A percentile compares a stretch with the other conserved stretches of the same genome.
These are phyloP conservation scores for Iselma pallidipennis DNA, from an alignment of 2,888 invertebrate genomes.

Conservation along the genomic window DNA sequence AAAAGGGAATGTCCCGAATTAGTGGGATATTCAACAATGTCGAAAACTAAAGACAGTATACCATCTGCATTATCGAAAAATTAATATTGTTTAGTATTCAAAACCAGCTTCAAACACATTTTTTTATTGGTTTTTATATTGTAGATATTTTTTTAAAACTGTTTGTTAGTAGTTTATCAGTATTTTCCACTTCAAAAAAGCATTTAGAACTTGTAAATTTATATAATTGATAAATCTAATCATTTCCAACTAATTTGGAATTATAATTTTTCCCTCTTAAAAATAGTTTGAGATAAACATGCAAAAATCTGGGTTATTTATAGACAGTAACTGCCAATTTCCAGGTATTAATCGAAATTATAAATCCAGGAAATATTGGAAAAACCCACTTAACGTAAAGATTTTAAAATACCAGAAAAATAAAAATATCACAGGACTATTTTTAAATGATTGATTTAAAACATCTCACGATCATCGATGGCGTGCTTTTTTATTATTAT, in stretches of 20 bases:
- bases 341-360: not conserved
- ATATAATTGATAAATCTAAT: too few relatives aligned
- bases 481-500: conserved; percentile 78
- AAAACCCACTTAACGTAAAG: too few relatives aligned
- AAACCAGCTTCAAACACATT: not conserved
- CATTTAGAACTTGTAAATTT: not conserved
- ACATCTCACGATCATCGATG: conserved; percentile 73
- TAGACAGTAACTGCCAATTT: too few relatives aligned
- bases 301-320: too few relatives aligned
- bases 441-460: not conserved
- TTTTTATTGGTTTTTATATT: not conserved
- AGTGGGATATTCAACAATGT: conserved; percentile 71
- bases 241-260: too few relatives aligned
- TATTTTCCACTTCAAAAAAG: too few relatives aligned
- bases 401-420: not conserved
- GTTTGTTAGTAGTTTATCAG: not conserved
- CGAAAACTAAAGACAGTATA: conserved; percentile 85
- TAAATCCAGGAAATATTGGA: not conserved
- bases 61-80: conserved; percentile 68
- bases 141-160: not conserved
- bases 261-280: not conserved
- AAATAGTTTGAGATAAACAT: too few relatives aligned
- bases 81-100: conserved; percentile 20
- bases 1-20: conserved; percentile 73
- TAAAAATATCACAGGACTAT: not conserved